Base-by-base conservation (phyloP, 2,113 vertebrate species). In the Poeciliopsis occidentalis region DNA sequence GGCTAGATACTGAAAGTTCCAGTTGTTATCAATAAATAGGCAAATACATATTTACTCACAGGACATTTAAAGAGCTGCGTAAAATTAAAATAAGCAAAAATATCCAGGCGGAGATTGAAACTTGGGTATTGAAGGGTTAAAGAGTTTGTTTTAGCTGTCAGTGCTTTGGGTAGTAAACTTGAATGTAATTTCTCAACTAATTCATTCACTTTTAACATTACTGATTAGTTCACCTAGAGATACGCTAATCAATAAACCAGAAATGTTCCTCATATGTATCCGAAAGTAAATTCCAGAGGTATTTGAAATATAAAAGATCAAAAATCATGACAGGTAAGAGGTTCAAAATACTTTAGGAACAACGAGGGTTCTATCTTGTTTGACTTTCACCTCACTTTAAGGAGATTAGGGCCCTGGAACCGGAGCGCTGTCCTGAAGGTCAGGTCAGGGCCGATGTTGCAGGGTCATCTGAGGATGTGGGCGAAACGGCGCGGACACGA, bases 381-480 rank as follows among this genome's bases (percentile, higher is more conserved):
- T 2, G 26, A 27, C 60, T 81, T 67, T 27, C 62, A 57, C 41
- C n/a, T n/a, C n/a, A n/a, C n/a, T n/a, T n/a, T n/a, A n/a, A 71
- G 63, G 79, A 75, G 81, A 83, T 81, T 12, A 32, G 22, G 63
- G 60, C 54, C 73, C 69, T 57, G 51, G 19, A 51, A 51, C 2
- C 24, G 67, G 24, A 67, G 37, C 4, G 64, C 64, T 67, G 69
- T 66, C 24, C 60, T 66, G 44, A 80, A 66, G 64, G 76, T 76
- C 67, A 74, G 22, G 61, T 85, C 65, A 29, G 30, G 64, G 26
- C 61, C 37, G 75, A 76, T 63, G 8, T 61, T 73, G 41, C 64
- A 69, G 85, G 81, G 75, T 37, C 81, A 64, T 71, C 69, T 85
- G 89, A 89, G 91, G 84, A 90, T 86, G 75, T 71, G 85, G 67